phyloP scores from a whole-genome alignment of 2,888 invertebrate species.

The Lamproptera curius region DNA sequence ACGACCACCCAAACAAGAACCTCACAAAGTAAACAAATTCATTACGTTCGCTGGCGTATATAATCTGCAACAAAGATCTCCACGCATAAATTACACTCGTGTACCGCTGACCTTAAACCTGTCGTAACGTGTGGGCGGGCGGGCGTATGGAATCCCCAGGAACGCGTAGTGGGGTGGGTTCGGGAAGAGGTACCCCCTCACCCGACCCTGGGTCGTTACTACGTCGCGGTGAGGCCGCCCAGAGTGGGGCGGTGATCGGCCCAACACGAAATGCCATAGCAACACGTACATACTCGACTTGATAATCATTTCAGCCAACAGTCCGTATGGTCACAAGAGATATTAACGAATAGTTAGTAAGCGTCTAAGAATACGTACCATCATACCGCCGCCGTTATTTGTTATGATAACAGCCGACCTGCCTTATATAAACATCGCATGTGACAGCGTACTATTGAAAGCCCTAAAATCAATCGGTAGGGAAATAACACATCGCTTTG shows the following conservation, averaged over 20 bases:
- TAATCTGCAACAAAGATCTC: constrained; percentile 35
- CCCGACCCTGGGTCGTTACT: constrained; percentile 49
- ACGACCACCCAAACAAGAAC: too few species aligned
- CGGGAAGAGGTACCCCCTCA: constrained; percentile 52
- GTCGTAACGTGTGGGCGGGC: constrained; percentile 41
- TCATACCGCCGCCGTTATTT: too few species aligned
- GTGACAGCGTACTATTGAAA: constrained; percentile 11
- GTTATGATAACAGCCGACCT: constrained; percentile 28
- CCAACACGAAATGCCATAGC: constrained; percentile 24
- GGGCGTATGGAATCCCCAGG: constrained; percentile 65
- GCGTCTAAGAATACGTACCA: too few species aligned
- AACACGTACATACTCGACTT: constrained; percentile 18
- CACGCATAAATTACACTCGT: constrained; percentile 36
- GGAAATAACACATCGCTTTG: constrained; percentile 14
- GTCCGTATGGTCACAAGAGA: too few species aligned
- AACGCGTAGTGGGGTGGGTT: constrained; percentile 53
- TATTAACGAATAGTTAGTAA: background rate
- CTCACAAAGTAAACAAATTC: constrained; percentile 4
- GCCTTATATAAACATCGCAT: constrained; percentile 24
- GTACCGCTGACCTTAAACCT: constrained; percentile 59
- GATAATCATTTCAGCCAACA: constrained; percentile 12
- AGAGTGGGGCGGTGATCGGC: constrained; percentile 8
- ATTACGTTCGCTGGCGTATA: constrained; percentile 13
- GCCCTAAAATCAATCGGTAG: constrained; percentile 5
- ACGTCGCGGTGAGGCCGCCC: constrained; percentile 47